Base-by-base conservation (phyloP, 2,113 vertebrate species). In the Coracopsis vasa region DNA sequence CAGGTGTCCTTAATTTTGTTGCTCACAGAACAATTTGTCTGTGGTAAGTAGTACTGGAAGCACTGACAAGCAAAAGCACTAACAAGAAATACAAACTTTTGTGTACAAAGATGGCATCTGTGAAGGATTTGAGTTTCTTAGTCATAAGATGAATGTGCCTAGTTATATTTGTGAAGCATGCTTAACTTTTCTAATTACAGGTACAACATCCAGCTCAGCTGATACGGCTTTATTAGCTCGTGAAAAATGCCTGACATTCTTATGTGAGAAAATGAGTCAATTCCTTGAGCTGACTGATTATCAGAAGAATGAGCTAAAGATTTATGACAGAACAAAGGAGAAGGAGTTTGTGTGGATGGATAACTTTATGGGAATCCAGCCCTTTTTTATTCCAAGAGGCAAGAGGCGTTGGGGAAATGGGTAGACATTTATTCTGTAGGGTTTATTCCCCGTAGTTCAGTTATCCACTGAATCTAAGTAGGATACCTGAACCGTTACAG, bases 321-420 rank as follows among this genome's bases (percentile, higher is more conserved):
- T 99, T 80, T 99, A 99, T 61, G 98, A 99, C 92, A 98, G 96
- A 95, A 95, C 93, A 62, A 97, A 98, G 65, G 86, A 95, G 25
- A 97, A 97, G 62, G 98, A 99, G 87, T 98, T 99, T 17, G 96
- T 98, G 82, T 99, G 98, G 97, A 98, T 98, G 17, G 98, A 99
- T 48, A 97, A 98, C 85, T 98, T 98, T 58, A 98, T 99, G 64
- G 99, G 99, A 95, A 99, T 99, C 58, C 97, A 98, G 61, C 99
- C 99, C 5, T 99, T 99, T 98, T 99, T 99, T 97, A 99, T 99
- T 80, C 94, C 98, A 50, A 98, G 97, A 97, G 99, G 99, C 98
- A 98, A 98, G 97, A 89, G 41, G 48, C 41, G 67, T 9, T 71
- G 21, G 78, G 95, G 94, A 86, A 93, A n/a, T 58, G 91, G 69